Percentiles rank a stretch among this genome's conserved stretches.
phyloP scores from a whole-genome alignment of 2,113 vertebrate species.

The Mormyrus iriodes region DNA sequence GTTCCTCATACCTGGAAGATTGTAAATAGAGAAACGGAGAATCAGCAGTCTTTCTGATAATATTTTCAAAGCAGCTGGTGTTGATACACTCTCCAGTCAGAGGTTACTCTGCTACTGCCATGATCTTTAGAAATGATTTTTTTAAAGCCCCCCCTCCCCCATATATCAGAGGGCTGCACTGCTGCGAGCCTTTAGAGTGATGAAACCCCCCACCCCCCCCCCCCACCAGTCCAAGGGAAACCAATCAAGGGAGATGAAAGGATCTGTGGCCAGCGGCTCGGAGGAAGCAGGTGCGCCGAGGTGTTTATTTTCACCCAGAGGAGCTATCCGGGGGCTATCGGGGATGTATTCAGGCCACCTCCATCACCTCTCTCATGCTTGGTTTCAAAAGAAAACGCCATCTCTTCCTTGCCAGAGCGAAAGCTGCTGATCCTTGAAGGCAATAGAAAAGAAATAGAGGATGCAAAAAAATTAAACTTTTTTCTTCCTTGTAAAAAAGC shows the following conservation, averaged over 20 bases:
- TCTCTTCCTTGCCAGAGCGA: background rate
- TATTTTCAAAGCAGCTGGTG: background rate
- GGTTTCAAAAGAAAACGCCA: conserved; percentile 7
- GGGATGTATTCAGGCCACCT: conserved; percentile 1
- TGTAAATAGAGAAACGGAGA: background rate
- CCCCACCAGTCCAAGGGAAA: background rate
- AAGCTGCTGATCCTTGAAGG: conserved; percentile 14
- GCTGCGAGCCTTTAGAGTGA: conserved; percentile 2
- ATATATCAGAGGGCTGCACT: conserved; percentile 1
- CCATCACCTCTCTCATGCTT: conserved; percentile 13
- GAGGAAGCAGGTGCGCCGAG: conserved; percentile 17
- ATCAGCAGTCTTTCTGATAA: background rate
- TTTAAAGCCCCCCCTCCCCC: background rate
- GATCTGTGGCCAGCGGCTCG: background rate
- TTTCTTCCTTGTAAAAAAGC: conserved; percentile 2
- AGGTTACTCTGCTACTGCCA: background rate
- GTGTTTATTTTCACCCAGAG: conserved; percentile 11
- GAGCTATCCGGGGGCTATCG: background rate
- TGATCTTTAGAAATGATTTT: background rate
- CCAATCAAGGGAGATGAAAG: conserved; percentile 24
- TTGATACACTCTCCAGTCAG: background rate
- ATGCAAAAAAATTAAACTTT: background rate
- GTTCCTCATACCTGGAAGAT: background rate
- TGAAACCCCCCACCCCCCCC: background rate
- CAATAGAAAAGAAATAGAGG: background rate